These are phyloP conservation scores for Lepidochrysops patricia DNA, from an alignment of 2,888 invertebrate species.

Conservation along the genomic window DNA sequence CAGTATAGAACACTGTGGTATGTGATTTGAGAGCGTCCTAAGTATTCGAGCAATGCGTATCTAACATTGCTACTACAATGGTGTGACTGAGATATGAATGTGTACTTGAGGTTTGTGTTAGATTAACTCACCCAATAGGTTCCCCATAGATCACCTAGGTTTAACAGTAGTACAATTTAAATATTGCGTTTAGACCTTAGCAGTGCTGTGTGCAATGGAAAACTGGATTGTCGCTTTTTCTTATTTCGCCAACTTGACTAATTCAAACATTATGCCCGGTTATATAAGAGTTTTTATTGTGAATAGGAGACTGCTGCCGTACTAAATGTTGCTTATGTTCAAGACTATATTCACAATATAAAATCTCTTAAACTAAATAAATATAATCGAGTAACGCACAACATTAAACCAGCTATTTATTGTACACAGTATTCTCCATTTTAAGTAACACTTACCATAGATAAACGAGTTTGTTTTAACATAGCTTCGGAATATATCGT, in stretches of 20 bases:
- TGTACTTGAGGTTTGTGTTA: neutral
- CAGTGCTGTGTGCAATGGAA: neutral
- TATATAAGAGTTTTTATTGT: too few species aligned
- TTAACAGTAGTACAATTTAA: slow-evolving; percentile 8
- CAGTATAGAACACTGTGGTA: too few species aligned
- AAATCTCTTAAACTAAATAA: too few species aligned
- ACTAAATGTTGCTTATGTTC: too few species aligned
- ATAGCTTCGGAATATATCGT: neutral
- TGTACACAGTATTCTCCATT: neutral
- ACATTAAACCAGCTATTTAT: neutral
- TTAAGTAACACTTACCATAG: neutral
- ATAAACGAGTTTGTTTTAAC: neutral
- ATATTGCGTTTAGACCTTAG: neutral
- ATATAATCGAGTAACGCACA: neutral
- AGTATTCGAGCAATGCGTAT: neutral
- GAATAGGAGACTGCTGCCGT: too few species aligned
- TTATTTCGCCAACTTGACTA: too few species aligned
- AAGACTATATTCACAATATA: too few species aligned
- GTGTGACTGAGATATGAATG: neutral
- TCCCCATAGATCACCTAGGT: slow-evolving; percentile 1
- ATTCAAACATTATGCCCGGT: too few species aligned
- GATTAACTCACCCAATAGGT: neutral
- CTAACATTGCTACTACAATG: neutral
- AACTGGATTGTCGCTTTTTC: neutral
- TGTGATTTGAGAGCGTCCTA: neutral